Evolutionary conservation across 2,888 invertebrate species (phyloP), one percentile per base, ranked within the genome.

Genomic region (Hemistola chrysoprasaria): DNA sequence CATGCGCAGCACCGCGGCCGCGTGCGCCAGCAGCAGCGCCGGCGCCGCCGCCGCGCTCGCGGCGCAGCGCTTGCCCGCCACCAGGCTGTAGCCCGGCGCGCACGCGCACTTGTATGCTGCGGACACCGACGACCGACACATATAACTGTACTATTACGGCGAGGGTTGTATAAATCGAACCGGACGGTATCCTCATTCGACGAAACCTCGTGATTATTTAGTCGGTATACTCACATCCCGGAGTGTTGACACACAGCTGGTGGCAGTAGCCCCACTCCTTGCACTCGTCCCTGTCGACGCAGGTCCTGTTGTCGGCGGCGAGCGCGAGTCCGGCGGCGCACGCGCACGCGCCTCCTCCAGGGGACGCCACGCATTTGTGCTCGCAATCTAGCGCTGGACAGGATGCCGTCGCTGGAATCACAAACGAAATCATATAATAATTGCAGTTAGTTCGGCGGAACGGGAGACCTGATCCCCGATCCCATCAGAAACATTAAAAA

Each of bases 221-320:
- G 28, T 4, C 25, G 1, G 21, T 6, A 6, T 24, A 71, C 80
- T 78, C 27, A 87, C 89, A 93, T 24, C 94, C 97, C 1, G 94
- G 94, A 0, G 93, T 94, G 77, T 99, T 98, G 43, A 93, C 92
- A 77, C 99, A 99, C 20, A 95, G 90, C 79, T 99, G 99, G 71
- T 98, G 98, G 78, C 99, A 99, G 78, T 92, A 95, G 24, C 97
- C 97, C 97, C 97, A 97, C 80, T 96, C 96, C 28, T 90, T 78
- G 78, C 97, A 97, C 80, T 99, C 98, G 84, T 99, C 94, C 56
- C 95, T 92, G 88, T 99, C 99, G 22, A 93, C 91, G 76, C 99
- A 99, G 2, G 95, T 95, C 56, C 94, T 91, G 69, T 96, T 96
- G 72, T 96, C 95, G 3, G 93, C 81, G 0, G 95, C 92, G n/a